Conservation (phyloP, 2,113 vertebrate species). For the Rhabdornis inornatus region DNA sequence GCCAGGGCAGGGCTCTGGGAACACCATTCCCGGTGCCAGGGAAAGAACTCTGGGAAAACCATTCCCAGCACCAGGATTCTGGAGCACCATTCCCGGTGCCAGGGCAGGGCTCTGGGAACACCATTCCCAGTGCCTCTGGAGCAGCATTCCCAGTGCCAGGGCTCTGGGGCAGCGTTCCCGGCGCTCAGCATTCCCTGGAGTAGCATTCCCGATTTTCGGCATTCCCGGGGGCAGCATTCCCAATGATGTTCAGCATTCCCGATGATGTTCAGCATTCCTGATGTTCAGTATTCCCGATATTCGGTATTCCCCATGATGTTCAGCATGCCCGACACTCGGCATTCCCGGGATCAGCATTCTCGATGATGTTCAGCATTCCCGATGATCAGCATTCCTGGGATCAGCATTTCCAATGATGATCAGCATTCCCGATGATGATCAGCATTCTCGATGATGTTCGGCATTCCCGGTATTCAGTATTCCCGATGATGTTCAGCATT, state of each 20-base stretch:
- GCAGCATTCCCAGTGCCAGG: not conserved
- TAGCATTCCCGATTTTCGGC: too few relatives aligned
- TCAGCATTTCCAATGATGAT: too few relatives aligned
- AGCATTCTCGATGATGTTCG: too few relatives aligned
- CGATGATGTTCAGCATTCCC: not conserved
- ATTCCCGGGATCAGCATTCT: not conserved
- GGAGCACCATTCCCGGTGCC: not conserved
- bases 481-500: not conserved
- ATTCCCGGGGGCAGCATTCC: too few relatives aligned
- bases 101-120: not conserved
- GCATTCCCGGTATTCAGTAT: too few relatives aligned
- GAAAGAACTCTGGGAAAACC: not conserved
- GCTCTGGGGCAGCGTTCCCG: not conserved
- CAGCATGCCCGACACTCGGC: accelerated
- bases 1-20: not conserved
- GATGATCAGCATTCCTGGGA: not conserved
- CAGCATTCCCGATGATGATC: not conserved
- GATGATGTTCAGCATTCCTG: not conserved
- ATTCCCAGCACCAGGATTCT: not conserved
- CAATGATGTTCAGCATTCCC: not conserved
- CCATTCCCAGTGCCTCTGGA: not conserved
- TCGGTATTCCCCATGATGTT: not conserved
- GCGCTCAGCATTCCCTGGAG: not conserved
- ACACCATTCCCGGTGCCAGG: not conserved
- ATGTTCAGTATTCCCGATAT: not conserved